Evolutionary conservation across 35 echinoderm and acorn worm genomes (phyloP).

Genomic region (Ophioderma brevispina): DNA sequence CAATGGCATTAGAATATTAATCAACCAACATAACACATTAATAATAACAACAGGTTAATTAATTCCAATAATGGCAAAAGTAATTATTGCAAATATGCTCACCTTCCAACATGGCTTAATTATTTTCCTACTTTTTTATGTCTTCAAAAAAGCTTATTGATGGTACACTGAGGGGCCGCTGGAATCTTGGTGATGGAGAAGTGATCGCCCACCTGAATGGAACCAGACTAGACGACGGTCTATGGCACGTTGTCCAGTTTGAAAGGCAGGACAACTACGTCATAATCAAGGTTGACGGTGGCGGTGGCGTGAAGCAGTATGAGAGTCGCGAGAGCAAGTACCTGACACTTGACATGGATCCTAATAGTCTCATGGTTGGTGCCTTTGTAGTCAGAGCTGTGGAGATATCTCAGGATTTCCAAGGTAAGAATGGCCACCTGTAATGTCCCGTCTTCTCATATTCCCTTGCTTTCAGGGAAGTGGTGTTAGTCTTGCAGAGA

Average conservation of each 20-base stretch:
- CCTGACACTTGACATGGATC: constrained; percentile 48
- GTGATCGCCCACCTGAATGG: constrained; percentile 48
- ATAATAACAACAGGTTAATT: no score
- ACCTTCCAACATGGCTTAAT: no score
- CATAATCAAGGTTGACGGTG: constrained; percentile 82
- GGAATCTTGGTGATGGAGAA: constrained; percentile 83
- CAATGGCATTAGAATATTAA: no score
- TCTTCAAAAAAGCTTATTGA: constrained; percentile 58
- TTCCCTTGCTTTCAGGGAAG: neutral
- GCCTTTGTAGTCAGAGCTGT: constrained; percentile 56
- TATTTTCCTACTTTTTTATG: no score
- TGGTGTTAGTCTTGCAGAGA: neutral
- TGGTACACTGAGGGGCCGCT: constrained; percentile 59
- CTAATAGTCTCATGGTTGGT: constrained; percentile 61
- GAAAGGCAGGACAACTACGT: constrained; percentile 88
- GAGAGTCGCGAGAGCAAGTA: constrained; percentile 76
- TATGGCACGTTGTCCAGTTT: constrained; percentile 78
- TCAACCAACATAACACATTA: no score
- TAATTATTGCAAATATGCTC: no score
- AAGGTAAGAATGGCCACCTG: constrained; percentile 36
- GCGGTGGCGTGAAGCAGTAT: constrained; percentile 81
- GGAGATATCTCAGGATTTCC: constrained; percentile 64
- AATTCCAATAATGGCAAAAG: no score
- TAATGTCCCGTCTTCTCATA: neutral
- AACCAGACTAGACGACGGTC: constrained; percentile 75